Conservation (phyloP, 2,797 vertebrate species). For the Adelosebastes latens region DNA sequence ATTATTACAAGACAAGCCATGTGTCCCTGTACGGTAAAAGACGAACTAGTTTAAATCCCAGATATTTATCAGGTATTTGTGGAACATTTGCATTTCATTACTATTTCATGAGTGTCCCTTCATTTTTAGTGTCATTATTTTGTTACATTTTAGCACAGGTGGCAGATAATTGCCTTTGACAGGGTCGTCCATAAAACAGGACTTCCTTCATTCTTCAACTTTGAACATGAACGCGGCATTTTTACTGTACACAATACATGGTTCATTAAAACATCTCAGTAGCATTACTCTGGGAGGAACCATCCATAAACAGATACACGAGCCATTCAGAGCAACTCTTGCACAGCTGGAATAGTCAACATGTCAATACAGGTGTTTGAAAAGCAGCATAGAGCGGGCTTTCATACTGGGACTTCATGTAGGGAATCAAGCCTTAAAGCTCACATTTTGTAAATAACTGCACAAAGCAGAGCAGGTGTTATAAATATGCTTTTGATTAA, state of each 20-base stretch:
- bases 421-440: background rate
- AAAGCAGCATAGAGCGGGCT: background rate
- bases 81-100: background rate
- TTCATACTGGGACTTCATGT: background rate
- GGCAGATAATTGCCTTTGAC: background rate
- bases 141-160: conserved; percentile 1
- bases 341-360: background rate
- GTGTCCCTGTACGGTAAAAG: background rate
- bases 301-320: background rate
- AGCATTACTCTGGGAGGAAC: background rate
- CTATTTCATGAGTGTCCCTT: background rate
- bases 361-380: background rate
- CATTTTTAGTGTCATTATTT: background rate
- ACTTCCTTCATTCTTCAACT: background rate
- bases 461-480: background rate
- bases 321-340: background rate
- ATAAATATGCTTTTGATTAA: background rate
- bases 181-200: background rate
- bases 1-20: background rate
- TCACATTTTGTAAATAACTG: background rate
- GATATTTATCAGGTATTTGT: background rate
- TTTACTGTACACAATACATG: background rate
- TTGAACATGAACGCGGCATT: background rate
- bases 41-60: background rate
- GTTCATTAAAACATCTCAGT: conserved; percentile 11